A percentile compares a stretch with the other conserved stretches of the same genome.
These are phyloP conservation scores for Pangasius macronema DNA, from an alignment of 2,797 vertebrate genomes.

Conservation along the genomic window DNA sequence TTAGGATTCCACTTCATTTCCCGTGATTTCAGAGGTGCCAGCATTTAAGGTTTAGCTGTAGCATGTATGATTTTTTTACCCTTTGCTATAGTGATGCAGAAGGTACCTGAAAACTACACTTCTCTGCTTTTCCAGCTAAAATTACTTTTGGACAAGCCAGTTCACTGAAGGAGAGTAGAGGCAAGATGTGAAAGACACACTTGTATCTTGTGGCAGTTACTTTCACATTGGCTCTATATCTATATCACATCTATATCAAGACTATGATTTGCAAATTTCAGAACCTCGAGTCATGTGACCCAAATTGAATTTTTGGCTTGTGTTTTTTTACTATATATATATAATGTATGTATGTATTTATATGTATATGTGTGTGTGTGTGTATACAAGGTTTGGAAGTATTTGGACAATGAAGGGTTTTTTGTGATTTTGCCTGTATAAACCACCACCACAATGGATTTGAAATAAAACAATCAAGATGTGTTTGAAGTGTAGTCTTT, in stretches of 20 bases:
- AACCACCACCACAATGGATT: too few relatives aligned
- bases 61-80: background rate
- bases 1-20: background rate
- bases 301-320: background rate
- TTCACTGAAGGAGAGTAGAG: background rate
- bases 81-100: background rate
- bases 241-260: background rate
- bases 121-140: background rate
- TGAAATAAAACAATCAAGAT: too few relatives aligned
- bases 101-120: background rate
- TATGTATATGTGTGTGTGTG: too few relatives aligned
- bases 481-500: too few relatives aligned
- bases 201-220: background rate
- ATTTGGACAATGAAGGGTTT: too few relatives aligned
- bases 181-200: background rate
- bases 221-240: background rate
- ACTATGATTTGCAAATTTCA: background rate
- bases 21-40: background rate
- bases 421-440: too few relatives aligned
- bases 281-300: background rate
- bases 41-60: background rate
- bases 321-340: background rate
- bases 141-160: background rate
- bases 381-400: too few relatives aligned
- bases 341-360: too few relatives aligned